Base-by-base conservation (phyloP, 2,797 vertebrate genomes). In the Ataeniobius toweri region DNA sequence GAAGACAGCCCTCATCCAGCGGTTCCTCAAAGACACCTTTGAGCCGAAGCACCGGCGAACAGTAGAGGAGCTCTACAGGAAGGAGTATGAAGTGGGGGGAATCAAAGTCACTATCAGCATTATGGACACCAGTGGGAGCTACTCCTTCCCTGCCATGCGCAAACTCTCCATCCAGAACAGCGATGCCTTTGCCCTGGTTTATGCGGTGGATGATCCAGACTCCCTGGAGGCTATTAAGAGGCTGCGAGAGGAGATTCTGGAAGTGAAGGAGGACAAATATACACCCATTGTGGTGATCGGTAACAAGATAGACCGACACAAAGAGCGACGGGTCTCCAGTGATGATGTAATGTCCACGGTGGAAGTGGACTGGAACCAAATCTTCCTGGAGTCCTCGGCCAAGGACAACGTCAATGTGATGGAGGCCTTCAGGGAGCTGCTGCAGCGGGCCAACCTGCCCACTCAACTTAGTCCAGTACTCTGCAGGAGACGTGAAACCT, bases 91-190 rank as follows among this genome's bases (percentile, higher is more conserved):
- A 87, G 94, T 97, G n/a, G 94, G 94, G 0, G 97, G 97, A 65
- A 87, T 94, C 65, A 96, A 95, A 74, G 89, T 98, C 81, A 97
- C 91, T 5, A 89, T 98, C 61, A 96, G 97, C 87, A 97, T 98
- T 89, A 92, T 98, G 91, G 97, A 98, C 95, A 98, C 97, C 83
- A 97, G 97, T 0, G 97, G 97, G 50, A 98, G 97, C 88, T 98
- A 98, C 92, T 97, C 97, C 80, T 98, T 98, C 94, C 97, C 97
- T 0, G 97, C 97, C 80, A 98, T 98, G 97, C 95, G 97, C 75
- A 97, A 97, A 86, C 96, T 98, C 83, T 97, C 96, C 9, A 97
- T 98, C 91, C 96, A 96, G 88, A 97, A 95, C 91, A 96, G 97
- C 0, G 96, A 98, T 0, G 97, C 96, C 46, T 97, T 97, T 0